Base-by-base conservation (phyloP, 1,140 invertebrate genomes). In the Oedothorax gibbosus region DNA sequence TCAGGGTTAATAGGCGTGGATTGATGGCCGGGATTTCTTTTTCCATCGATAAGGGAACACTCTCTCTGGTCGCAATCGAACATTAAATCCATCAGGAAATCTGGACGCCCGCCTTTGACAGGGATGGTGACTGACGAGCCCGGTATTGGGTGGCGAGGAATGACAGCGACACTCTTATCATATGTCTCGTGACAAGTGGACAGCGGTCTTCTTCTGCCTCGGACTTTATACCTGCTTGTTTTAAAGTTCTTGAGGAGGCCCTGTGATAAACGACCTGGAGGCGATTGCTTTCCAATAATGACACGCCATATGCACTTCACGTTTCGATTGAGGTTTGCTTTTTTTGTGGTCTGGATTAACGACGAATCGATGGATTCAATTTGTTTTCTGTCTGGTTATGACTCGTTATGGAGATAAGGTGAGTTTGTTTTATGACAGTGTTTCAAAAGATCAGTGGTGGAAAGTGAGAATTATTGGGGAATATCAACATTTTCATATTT, bases 71-170 rank as follows among this genome's bases (percentile, higher is more conserved):
- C 57, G 72, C 82, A 85, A 85, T 85, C 83, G 83, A 85, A 85
- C 83, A 85, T 85, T 85, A 77, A 85, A 85, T 85, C 83, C 83
- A 85, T 85, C 83, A 85, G 75, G 69, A 85, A 85, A 85, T 85
- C 75, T 78, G 73, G 83, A 64, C 83, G 73, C 62, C 57, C 35
- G 35, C 35, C 35, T 65, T 71, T 85, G 83, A 85, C 83, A 85
- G 56, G 73, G 75, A 85, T 85, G 83, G 83, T 85, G 83, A 85
- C 73, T 54, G 75, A 85, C 83, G 83, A 85, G 73, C 51, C 81
- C 73, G 68, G 81, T 84, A 84, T 84, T 84, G 81, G 81, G 71
- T 84, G 81, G 81, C 71, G 73, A 68, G 80, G 73, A 73, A 68
- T 84, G 81, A 84, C 81, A 84, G 83, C 65, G 75, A 78, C 71